Conservation (phyloP, 2,113 vertebrate species). For the Apeltes quadracus region DNA sequence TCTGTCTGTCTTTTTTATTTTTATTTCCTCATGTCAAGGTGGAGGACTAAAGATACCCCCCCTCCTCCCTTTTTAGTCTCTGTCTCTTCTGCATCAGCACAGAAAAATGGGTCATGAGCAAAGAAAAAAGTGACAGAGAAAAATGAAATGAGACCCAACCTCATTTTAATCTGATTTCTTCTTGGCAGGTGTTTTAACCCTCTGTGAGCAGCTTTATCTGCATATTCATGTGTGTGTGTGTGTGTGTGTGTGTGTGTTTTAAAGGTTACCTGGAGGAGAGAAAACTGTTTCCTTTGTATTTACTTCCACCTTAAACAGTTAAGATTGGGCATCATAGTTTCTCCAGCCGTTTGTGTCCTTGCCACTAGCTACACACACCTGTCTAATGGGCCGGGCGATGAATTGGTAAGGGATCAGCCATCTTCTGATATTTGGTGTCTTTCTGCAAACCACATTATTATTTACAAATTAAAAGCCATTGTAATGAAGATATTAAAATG, state of each 20-base stretch:
- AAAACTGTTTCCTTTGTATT: constrained; percentile 10
- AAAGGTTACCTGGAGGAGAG: constrained; percentile 10
- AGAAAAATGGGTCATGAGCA: constrained; percentile 74
- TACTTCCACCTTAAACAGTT: neutral
- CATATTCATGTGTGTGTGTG: neutral
- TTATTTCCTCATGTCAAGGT: constrained; percentile 40
- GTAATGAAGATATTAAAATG: neutral
- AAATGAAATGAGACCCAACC: constrained; percentile 74
- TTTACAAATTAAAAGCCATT: neutral
- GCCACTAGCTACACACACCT: neutral
- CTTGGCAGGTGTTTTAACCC: constrained; percentile 74
- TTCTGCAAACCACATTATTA: neutral
- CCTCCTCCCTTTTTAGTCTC: constrained; percentile 21
- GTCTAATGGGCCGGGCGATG: neutral
- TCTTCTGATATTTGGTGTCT: neutral
- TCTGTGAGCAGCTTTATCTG: constrained; percentile 34
- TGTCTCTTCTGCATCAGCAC: constrained; percentile 51
- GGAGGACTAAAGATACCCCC: constrained; percentile 58
- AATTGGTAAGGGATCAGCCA: too few species aligned
- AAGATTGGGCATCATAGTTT: too few species aligned
- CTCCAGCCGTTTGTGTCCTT: neutral
- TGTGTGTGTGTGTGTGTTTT: constrained; percentile 26
- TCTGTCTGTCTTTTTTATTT: constrained; percentile 27
- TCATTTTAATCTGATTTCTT: constrained; percentile 73
- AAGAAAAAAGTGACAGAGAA: constrained; percentile 69